Conservation (phyloP, 64 coral and sea anemone species). For the Montipora capricornis region DNA sequence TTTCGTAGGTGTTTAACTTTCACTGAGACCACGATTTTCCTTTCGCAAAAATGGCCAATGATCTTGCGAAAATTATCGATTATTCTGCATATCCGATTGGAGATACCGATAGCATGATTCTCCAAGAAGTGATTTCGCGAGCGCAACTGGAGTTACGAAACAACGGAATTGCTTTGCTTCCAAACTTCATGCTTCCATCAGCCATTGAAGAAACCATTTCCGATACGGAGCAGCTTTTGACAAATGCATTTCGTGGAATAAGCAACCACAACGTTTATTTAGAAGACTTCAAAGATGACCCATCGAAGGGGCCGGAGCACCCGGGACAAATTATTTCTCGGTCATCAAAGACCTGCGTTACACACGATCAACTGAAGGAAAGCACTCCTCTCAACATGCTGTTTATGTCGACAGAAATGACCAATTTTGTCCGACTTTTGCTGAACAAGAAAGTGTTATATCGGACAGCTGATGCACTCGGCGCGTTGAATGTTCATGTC, state of each 20-base stretch:
- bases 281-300: slow-evolving; percentile 11
- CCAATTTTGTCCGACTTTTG: slow-evolving; percentile 15
- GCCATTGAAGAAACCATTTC: slow-evolving; percentile 2
- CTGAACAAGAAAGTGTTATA: slow-evolving; percentile 32
- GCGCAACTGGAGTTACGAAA: not conserved
- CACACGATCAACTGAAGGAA: slow-evolving; percentile 44
- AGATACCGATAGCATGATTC: not conserved
- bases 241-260: slow-evolving; percentile 13
- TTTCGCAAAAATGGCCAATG: not conserved
- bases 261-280: slow-evolving; percentile 50
- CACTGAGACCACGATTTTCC: no score
- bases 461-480: slow-evolving; percentile 8
- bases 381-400: slow-evolving; percentile 32
- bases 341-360: slow-evolving; percentile 40
- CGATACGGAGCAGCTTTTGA: not conserved
- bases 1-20: no score
- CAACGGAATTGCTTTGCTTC: slow-evolving; percentile 40
- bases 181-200: slow-evolving; percentile 21
- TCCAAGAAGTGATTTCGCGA: not conserved
- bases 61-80: not conserved
- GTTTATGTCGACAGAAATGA: slow-evolving; percentile 37
- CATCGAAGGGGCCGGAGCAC: not conserved
- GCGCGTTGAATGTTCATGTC: slow-evolving; percentile 36
- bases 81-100: not conserved
- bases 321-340: slow-evolving; percentile 24